Evolutionary conservation across 23 tunicate species (phyloP).

Genomic region (Styela clava): DNA sequence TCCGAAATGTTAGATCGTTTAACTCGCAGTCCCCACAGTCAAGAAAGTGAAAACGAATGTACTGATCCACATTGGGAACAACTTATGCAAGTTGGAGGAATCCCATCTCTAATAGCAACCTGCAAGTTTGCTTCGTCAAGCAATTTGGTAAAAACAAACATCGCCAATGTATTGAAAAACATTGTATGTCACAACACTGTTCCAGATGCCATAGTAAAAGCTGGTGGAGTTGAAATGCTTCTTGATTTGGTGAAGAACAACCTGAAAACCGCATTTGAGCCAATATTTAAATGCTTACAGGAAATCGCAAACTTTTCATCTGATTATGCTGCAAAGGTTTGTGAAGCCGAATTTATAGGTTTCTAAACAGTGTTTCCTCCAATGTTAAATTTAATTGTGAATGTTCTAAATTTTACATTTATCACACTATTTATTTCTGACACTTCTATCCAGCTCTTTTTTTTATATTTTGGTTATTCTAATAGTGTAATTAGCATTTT

Average conservation of each 20-base stretch:
- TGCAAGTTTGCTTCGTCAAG: conserved; percentile 55
- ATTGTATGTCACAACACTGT: conserved; percentile 32
- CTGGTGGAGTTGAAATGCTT: conserved; percentile 57
- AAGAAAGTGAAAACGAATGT: conserved; percentile 34
- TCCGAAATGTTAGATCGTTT: conserved; percentile 44
- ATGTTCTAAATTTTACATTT: too few species aligned
- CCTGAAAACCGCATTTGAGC: conserved; percentile 30
- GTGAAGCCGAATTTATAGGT: not conserved
- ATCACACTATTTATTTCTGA: too few species aligned
- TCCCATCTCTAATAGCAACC: conserved; percentile 43
- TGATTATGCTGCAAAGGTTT: conserved; percentile 28
- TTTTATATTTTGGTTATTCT: too few species aligned
- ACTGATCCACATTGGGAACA: conserved; percentile 75
- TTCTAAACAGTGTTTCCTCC: not conserved
- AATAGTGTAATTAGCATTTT: too few species aligned
- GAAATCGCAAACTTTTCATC: conserved; percentile 31
- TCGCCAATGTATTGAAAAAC: conserved; percentile 42
- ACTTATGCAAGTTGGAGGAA: conserved; percentile 61
- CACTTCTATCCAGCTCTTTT: too few species aligned
- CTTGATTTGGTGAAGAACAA: conserved; percentile 29
- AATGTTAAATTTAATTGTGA: too few species aligned
- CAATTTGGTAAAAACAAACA: conserved; percentile 34
- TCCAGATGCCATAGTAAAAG: conserved; percentile 42
- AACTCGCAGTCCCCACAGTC: conserved; percentile 30
- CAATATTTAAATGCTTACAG: conserved; percentile 37